Percentiles rank a stretch among this genome's conserved stretches.
Evolutionary conservation across 2,113 vertebrate genomes (phyloP).

Genomic region (Percina caprodes): DNA sequence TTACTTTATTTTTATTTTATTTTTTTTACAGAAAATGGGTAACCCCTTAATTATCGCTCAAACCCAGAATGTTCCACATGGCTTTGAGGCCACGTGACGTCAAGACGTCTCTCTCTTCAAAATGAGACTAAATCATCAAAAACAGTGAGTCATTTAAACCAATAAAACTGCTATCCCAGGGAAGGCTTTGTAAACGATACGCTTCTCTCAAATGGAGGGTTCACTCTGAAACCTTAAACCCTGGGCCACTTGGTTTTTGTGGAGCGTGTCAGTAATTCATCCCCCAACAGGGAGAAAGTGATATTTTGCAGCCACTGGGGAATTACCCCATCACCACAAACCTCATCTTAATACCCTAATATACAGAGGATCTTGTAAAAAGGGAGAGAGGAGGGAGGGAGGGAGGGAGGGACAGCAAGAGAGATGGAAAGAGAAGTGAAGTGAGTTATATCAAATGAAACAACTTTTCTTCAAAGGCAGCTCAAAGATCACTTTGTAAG

Average conservation of each 20-base stretch:
- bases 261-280: conserved; percentile 78
- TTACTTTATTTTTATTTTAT: conserved; percentile 23
- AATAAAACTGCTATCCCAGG: conserved; percentile 72
- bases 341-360: conserved; percentile 68
- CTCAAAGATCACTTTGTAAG: conserved; percentile 16
- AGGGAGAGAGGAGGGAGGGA: neutral
- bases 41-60: conserved; percentile 79
- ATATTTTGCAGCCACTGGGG: conserved; percentile 82
- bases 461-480: conserved; percentile 14
- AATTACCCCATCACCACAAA: conserved; percentile 76
- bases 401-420: neutral
- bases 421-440: neutral
- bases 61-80: conserved; percentile 70
- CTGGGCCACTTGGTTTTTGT: conserved; percentile 75
- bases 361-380: conserved; percentile 30
- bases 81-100: conserved; percentile 60
- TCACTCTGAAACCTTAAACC: conserved; percentile 78
- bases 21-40: conserved; percentile 57
- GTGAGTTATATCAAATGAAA: conserved; percentile 37
- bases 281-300: conserved; percentile 75
- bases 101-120: conserved; percentile 45
- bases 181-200: conserved; percentile 82
- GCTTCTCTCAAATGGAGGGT: conserved; percentile 62
- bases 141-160: conserved; percentile 78
- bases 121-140: conserved; percentile 64